phyloP scores from a whole-genome alignment of 1,140 invertebrate species.

The Seison nebaliae region DNA sequence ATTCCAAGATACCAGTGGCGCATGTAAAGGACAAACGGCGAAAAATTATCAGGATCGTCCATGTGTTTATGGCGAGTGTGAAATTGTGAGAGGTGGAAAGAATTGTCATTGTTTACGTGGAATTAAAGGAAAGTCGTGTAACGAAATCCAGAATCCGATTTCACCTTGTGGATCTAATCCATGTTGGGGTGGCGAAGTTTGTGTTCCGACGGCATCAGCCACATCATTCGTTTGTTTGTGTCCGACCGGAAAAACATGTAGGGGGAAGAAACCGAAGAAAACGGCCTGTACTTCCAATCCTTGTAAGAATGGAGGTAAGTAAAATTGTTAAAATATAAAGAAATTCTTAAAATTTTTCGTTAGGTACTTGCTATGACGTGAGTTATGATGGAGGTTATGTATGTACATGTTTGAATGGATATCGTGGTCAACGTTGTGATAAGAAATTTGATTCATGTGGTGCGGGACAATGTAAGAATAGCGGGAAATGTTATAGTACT shows the following conservation, averaged over 20 bases:
- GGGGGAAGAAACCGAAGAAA: slow-evolving; percentile 14
- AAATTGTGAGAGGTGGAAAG: no score
- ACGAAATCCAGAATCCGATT: no score
- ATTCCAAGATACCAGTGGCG: no score
- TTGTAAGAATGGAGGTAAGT: slow-evolving; percentile 4
- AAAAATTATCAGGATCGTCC: no score
- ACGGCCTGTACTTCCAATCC: slow-evolving; percentile 3
- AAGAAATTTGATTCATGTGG: slow-evolving; percentile 17
- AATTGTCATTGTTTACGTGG: no score
- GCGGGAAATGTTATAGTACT: slow-evolving; percentile 17
- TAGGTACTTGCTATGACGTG: no score
- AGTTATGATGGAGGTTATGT: slow-evolving; percentile 24
- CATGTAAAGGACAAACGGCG: no score
- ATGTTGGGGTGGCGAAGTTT: slow-evolving; percentile 7
- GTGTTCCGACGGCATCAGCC: neutral
- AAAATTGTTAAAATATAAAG: no score
- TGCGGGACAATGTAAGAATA: slow-evolving; percentile 17
- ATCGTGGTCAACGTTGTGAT: slow-evolving; percentile 15
- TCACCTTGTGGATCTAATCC: slow-evolving; percentile 11
- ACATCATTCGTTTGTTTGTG: slow-evolving; percentile 64
- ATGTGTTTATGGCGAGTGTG: no score
- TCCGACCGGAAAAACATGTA: slow-evolving; percentile 35
- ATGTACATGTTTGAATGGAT: slow-evolving; percentile 20
- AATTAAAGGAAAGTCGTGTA: no score
- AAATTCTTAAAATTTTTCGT: no score